phyloP scores from a whole-genome alignment of 2,888 invertebrate species.

The Trichogramma evanescens region DNA sequence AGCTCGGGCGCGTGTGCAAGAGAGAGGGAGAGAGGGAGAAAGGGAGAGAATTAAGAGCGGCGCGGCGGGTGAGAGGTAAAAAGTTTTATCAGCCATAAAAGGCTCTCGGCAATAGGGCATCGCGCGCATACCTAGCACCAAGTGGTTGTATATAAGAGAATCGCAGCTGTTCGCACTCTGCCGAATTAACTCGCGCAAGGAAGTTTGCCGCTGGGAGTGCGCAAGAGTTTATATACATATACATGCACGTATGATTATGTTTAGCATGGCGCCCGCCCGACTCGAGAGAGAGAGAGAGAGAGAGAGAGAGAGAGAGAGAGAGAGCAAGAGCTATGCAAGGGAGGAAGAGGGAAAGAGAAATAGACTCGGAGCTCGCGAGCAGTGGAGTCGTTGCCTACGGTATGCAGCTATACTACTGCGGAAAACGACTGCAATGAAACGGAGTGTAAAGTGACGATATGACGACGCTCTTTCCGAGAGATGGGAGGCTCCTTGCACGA shows the following conservation, averaged over 20 bases:
- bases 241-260: constrained; percentile 2
- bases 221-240: not conserved
- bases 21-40: too few species aligned
- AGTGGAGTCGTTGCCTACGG: constrained; percentile 16
- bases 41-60: too few species aligned
- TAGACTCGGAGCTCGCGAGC: constrained; percentile 8
- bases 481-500: constrained; percentile 15
- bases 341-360: not conserved
- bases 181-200: constrained; percentile 2
- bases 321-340: not conserved
- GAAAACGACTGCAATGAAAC: constrained; percentile 25
- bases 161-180: constrained; percentile 8
- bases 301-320: too few species aligned
- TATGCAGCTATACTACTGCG: not conserved
- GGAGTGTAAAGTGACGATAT: constrained; percentile 30
- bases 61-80: not conserved
- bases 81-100: constrained; percentile 7
- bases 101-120: not conserved
- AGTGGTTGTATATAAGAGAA: not conserved
- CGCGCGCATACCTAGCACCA: not conserved
- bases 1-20: too few species aligned
- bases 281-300: not conserved
- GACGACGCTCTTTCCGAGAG: constrained; percentile 1
- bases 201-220: not conserved
- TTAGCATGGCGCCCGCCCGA: not conserved